Conservation (phyloP, 2,888 invertebrate genomes). For the Ophioninae sp. region DNA sequence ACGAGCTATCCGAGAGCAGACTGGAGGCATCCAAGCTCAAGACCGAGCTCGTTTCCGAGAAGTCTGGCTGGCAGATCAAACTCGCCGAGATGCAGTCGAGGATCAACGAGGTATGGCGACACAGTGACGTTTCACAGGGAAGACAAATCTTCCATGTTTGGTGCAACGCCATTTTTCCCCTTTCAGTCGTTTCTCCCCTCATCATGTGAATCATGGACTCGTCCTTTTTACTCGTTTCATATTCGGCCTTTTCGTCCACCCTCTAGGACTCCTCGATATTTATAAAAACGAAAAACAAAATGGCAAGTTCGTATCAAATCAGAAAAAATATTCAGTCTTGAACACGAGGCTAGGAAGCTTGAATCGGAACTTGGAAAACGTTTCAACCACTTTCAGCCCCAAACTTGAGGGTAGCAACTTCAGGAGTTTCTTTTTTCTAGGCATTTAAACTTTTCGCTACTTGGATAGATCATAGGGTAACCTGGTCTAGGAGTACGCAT, state of each 20-base stretch:
- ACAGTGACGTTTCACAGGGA: conserved; percentile 19
- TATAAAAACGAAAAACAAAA: not conserved
- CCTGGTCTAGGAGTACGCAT: too few relatives aligned
- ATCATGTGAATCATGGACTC: not conserved
- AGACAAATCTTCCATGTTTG: conserved; percentile 27
- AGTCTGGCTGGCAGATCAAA: conserved; percentile 92
- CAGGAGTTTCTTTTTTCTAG: too few relatives aligned
- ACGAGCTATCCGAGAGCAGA: conserved; percentile 92
- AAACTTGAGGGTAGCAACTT: too few relatives aligned
- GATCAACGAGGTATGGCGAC: conserved; percentile 87
- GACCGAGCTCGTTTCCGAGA: conserved; percentile 94
- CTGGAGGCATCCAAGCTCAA: conserved; percentile 91
- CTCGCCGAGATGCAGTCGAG: conserved; percentile 94
- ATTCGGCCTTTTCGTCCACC: not conserved
- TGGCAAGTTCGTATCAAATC: not conserved
- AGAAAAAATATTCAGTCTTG: not conserved
- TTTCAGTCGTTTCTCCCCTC: not conserved
- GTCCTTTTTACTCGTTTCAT: not conserved
- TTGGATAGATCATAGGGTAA: too few relatives aligned
- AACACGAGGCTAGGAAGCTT: not conserved
- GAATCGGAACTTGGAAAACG: too few relatives aligned
- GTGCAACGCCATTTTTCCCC: conserved; percentile 4
- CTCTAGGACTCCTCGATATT: not conserved
- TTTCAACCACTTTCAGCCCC: too few relatives aligned
- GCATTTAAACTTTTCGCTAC: too few relatives aligned